Percentiles rank a stretch among this genome's conserved stretches.
Conservation (phyloP, 2,797 vertebrate species). For the Dendrocincla tyrannina region DNA sequence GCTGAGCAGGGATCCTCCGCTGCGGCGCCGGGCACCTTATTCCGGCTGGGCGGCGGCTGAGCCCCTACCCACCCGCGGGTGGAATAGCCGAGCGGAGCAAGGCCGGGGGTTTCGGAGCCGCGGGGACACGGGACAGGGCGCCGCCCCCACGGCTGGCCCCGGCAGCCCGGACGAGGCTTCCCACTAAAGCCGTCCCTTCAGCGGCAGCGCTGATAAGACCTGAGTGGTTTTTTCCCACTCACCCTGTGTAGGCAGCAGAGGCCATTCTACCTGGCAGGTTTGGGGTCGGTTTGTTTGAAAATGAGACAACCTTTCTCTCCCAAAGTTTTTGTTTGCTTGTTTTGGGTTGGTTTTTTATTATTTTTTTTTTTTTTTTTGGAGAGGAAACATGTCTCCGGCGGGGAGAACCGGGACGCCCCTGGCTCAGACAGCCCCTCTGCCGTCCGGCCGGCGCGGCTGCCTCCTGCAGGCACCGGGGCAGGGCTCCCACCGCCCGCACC, state of each 20-base stretch:
- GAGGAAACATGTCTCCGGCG: neutral
- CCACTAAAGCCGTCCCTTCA: neutral
- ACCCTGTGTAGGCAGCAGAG: neutral
- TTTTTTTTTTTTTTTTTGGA: neutral
- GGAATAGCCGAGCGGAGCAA: neutral
- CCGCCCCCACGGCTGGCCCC: neutral
- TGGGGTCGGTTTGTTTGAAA: neutral
- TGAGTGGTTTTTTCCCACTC: neutral
- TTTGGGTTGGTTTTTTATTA: no score
- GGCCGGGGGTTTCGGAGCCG: neutral
- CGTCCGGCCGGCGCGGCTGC: neutral
- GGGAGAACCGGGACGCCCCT: neutral
- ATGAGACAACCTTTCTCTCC: neutral
- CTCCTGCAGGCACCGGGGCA: neutral
- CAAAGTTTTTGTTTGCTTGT: neutral
- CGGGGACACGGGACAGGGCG: neutral
- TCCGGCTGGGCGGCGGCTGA: neutral
- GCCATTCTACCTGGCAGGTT: neutral
- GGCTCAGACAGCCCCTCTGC: neutral
- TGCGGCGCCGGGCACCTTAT: no score
- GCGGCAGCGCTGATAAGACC: neutral
- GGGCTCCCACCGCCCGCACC: neutral
- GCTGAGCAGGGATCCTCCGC: neutral
- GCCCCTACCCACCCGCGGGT: neutral
- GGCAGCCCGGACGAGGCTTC: neutral